phyloP scores from a whole-genome alignment of 2,797 vertebrate species.

The Zenarchopterus dispar region DNA sequence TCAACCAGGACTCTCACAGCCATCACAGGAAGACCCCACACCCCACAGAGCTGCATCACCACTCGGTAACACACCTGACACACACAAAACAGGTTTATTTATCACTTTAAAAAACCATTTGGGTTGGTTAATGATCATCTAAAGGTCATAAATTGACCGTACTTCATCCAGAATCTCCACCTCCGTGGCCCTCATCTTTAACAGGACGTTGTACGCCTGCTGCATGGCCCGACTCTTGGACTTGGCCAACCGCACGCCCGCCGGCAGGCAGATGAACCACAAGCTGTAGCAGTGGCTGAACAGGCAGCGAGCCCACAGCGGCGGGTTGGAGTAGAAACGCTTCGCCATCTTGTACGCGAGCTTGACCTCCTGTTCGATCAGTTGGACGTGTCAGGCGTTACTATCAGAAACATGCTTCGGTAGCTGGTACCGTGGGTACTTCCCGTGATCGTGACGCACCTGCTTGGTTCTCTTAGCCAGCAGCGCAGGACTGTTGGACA shows the following conservation, averaged over 20 bases:
- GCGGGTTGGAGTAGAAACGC: constrained; percentile 88
- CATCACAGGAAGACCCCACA: constrained; percentile 94
- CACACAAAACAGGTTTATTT: background rate
- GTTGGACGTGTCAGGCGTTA: too few relatives aligned
- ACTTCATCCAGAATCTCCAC: constrained; percentile 97
- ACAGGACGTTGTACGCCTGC: constrained; percentile 90
- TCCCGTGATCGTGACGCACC: constrained; percentile 67
- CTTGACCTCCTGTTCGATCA: constrained; percentile 90
- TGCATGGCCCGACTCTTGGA: constrained; percentile 92
- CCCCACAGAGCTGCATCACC: constrained; percentile 96
- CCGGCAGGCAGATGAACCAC: constrained; percentile 98
- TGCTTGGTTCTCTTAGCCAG: constrained; percentile 98
- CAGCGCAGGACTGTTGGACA: constrained; percentile 92
- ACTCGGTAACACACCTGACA: constrained; percentile 96
- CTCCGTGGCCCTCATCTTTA: constrained; percentile 92
- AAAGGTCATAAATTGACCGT: constrained; percentile 7
- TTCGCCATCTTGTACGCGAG: constrained; percentile 93
- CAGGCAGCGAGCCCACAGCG: constrained; percentile 93
- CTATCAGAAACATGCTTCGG: too few relatives aligned
- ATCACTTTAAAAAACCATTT: too few relatives aligned
- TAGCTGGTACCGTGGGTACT: too few relatives aligned
- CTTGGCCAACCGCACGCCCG: constrained; percentile 87
- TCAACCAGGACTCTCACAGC: constrained; percentile 95
- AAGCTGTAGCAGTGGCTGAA: constrained; percentile 96
- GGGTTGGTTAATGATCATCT: too few relatives aligned